phyloP scores from a whole-genome alignment of 1,140 invertebrate species.

The Cyclina sinensis region DNA sequence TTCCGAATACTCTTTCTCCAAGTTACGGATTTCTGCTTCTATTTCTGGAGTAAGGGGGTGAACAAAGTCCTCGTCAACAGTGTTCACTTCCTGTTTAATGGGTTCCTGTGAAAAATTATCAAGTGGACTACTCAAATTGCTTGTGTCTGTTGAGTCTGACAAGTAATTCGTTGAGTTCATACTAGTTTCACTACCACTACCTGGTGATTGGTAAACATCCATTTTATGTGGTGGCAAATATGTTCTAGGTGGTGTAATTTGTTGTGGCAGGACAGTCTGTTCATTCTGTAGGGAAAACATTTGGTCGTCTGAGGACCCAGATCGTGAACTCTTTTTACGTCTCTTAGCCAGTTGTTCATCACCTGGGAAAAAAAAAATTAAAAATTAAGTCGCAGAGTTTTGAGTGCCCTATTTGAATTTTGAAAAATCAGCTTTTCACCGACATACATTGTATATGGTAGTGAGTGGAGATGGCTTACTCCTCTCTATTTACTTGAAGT shows the following conservation, averaged over 20 bases:
- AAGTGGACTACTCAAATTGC: conserved; percentile 23
- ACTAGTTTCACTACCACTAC: conserved; percentile 11
- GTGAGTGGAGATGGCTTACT: too few species aligned
- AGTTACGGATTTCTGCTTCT: conserved; percentile 70
- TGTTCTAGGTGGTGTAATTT: neutral
- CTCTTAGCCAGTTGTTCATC: conserved; percentile 79
- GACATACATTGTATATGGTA: too few species aligned
- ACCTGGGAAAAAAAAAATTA: conserved; percentile 67
- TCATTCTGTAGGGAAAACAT: neutral
- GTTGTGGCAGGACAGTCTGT: neutral
- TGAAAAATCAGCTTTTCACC: too few species aligned
- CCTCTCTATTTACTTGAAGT: too few species aligned
- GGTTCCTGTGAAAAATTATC: neutral
- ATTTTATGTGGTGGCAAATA: conserved; percentile 60
- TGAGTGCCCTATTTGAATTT: too few species aligned
- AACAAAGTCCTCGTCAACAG: conserved; percentile 71
- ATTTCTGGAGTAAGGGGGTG: conserved; percentile 76
- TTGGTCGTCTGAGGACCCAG: neutral
- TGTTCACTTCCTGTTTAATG: conserved; percentile 38
- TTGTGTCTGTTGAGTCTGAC: conserved; percentile 57
- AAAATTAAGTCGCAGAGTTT: too few species aligned
- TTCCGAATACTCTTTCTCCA: conserved; percentile 74
- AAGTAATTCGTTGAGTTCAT: conserved; percentile 38
- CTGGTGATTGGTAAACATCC: conserved; percentile 11
- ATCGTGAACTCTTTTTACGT: conserved; percentile 61